Base-by-base conservation (phyloP, 1,140 invertebrate species). In the Caenorhabditis tropicalis region DNA sequence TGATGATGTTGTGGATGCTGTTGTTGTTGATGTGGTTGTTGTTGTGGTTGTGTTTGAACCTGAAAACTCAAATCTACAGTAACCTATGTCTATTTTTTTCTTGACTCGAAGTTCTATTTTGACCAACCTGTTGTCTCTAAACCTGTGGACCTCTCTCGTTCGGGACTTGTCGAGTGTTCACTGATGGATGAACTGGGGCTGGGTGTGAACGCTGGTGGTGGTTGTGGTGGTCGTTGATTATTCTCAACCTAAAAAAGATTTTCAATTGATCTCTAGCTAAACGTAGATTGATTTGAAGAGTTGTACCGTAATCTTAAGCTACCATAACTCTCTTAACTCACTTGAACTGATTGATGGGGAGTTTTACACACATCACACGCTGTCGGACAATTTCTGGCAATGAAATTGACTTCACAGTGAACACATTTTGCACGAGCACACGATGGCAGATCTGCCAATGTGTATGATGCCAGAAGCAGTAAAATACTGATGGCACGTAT, bases 341-440 rank as follows among this genome's bases (percentile, higher is more conserved):
- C 33, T 21, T 43, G 36, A 46, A 39, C 10, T 7, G 65, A 43
- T 74, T 74, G 33, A 24, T 74, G 65, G 10, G 33, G n/a, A 24
- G 36, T 24, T 29, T 79, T 39, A 43, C 84, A 85, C 19, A 53
- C 31, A 51, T 56, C 39, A 79, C 84, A 85, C 2, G 81, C 84
- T 24, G 81, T 36, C 15, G 84, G 84, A 79, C 84, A 85, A 80
- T 82, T 85, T 79, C 81, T 82, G 24, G n/a, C 49, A 24, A 82
- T 85, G 81, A 85, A 85, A n/a, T 85, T 79, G 21, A 85, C 84
- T 1, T 39, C 80, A 82, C 84, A 85, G 48, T 85, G 84, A 29
- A 82, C 58, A 48, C 84, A 85, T 80, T 70, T 49, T 4, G 84
- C 84, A 24, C 84, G 39, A 49, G 33, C 81, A 56, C 84, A 85